phyloP scores from a whole-genome alignment of 2,797 vertebrate species.

The Mormyrops attenuatus region DNA sequence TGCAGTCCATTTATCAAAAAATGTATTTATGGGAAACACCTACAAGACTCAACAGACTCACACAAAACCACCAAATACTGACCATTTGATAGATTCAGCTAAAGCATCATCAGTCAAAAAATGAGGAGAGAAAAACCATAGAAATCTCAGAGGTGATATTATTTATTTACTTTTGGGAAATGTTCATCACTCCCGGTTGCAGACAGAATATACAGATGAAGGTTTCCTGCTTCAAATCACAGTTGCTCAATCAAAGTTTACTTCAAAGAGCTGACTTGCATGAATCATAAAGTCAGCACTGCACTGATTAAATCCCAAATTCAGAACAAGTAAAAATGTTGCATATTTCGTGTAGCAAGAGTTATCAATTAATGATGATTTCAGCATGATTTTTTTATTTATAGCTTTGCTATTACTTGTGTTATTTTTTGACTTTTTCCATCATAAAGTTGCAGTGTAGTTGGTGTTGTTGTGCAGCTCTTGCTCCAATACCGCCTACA shows the following conservation, averaged over 20 bases:
- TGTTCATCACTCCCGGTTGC: neutral
- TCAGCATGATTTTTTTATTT: neutral
- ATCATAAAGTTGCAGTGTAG: neutral
- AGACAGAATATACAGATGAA: neutral
- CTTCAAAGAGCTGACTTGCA: neutral
- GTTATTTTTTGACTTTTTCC: neutral
- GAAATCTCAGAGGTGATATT: neutral
- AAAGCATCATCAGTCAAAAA: neutral
- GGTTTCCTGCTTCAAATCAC: neutral
- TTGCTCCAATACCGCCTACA: neutral
- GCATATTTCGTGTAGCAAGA: neutral
- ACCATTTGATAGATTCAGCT: neutral
- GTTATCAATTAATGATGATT: neutral
- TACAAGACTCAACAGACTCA: neutral
- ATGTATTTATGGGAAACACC: neutral
- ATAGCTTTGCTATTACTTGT: neutral
- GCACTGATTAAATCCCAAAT: neutral
- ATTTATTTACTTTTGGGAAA: neutral
- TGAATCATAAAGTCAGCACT: neutral
- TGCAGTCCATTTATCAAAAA: neutral
- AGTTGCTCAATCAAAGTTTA: neutral
- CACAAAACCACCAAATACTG: neutral
- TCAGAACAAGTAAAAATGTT: neutral
- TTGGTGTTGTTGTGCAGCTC: neutral
- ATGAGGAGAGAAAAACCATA: neutral